Conservation (phyloP, 2,113 vertebrate genomes). For the Stegastes partitus region DNA sequence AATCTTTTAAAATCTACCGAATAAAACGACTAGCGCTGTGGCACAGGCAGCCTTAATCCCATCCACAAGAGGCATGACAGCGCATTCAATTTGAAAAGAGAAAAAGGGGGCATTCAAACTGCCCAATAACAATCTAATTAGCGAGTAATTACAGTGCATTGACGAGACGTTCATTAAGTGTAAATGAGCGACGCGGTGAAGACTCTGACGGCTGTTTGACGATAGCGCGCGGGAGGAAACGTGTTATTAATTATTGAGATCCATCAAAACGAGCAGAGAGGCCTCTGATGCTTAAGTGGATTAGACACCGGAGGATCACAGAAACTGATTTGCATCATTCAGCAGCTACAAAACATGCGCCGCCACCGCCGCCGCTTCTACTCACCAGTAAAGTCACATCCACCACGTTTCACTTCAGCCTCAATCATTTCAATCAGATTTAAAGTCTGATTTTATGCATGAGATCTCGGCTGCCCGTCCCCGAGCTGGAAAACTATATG, state of each 20-base stretch:
- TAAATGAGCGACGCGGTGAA: conserved; percentile 39
- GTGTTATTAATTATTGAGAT: conserved; percentile 32
- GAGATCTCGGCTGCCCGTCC: conserved; percentile 23
- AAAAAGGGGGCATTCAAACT: conserved; percentile 3
- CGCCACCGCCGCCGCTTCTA: conserved; percentile 24
- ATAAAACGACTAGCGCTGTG: conserved; percentile 5
- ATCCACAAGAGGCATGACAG: conserved; percentile 9
- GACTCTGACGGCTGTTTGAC: conserved; percentile 22
- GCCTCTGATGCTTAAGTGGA: conserved; percentile 62
- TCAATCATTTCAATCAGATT: conserved; percentile 32
- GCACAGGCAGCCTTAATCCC: conserved; percentile 13
- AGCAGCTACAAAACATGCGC: conserved; percentile 25
- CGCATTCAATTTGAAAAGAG: conserved; percentile 11
- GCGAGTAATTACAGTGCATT: conserved; percentile 32
- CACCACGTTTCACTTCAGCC: conserved; percentile 27
- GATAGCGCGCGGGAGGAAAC: conserved; percentile 6
- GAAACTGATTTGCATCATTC: conserved; percentile 45
- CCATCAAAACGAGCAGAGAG: conserved; percentile 33
- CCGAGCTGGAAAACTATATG: conserved; percentile 53
- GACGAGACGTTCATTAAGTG: conserved; percentile 18
- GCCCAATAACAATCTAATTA: conserved; percentile 45
- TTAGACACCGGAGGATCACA: conserved; percentile 61
- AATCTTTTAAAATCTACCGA: background rate
- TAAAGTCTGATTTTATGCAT: conserved; percentile 57
- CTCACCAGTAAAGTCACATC: conserved; percentile 48